phyloP scores from a whole-genome alignment of 1,140 invertebrate genomes.

The Mizuhopecten yessoensis region DNA sequence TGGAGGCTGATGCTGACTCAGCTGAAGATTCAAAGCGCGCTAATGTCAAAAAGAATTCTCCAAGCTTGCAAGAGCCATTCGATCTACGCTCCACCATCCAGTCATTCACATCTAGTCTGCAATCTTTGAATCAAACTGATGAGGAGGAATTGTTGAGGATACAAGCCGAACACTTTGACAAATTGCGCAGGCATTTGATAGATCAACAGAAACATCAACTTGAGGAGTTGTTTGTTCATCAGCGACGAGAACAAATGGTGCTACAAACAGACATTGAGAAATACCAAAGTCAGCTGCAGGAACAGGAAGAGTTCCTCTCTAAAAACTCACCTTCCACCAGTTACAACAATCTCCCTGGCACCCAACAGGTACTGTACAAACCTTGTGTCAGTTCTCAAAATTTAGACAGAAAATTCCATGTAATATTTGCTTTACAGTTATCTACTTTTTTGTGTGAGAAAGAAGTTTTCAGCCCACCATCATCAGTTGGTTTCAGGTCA shows the following conservation, averaged over 20 bases:
- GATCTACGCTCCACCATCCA: slow-evolving; percentile 58
- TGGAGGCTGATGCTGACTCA: not conserved
- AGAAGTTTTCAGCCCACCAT: too few relatives aligned
- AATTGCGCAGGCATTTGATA: slow-evolving; percentile 65
- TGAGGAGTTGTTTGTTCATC: slow-evolving; percentile 69
- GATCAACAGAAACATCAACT: slow-evolving; percentile 72
- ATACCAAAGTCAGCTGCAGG: slow-evolving; percentile 62
- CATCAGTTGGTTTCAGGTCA: too few relatives aligned
- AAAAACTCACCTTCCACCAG: slow-evolving; percentile 62
- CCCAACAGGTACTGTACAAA: not conserved
- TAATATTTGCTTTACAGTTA: too few relatives aligned
- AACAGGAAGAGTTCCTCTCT: slow-evolving; percentile 70
- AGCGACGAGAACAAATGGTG: slow-evolving; percentile 70
- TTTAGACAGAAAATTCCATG: too few relatives aligned
- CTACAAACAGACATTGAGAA: slow-evolving; percentile 70
- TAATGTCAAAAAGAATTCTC: not conserved
- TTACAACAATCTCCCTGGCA: not conserved
- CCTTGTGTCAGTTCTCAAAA: too few relatives aligned
- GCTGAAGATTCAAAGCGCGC: not conserved
- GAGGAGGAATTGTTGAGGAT: slow-evolving; percentile 68
- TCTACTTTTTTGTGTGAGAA: too few relatives aligned
- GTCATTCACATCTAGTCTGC: slow-evolving; percentile 59
- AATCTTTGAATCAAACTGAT: slow-evolving; percentile 53
- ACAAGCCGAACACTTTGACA: slow-evolving; percentile 69
- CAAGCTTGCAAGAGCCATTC: not conserved